A percentile compares a stretch with the other conserved stretches of the same genome.
Evolutionary conservation across 2,797 vertebrate species (phyloP).

Genomic region (Cossypha dichroa): DNA sequence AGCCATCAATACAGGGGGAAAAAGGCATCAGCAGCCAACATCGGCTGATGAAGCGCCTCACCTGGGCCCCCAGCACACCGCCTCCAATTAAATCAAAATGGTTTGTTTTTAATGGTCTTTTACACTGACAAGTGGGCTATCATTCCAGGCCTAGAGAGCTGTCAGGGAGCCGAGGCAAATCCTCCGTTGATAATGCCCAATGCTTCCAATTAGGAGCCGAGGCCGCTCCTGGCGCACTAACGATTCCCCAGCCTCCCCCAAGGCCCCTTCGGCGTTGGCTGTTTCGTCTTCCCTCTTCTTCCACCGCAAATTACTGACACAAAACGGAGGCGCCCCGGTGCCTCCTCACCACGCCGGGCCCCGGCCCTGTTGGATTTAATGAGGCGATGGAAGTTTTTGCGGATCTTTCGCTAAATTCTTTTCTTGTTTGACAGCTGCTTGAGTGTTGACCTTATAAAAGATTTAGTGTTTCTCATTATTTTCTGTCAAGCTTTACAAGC

Average conservation of each 20-base stretch:
- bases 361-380: constrained; percentile 98
- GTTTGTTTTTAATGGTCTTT: constrained; percentile 99
- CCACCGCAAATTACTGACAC: constrained; percentile 98
- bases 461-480: constrained; percentile 99
- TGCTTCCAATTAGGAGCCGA: constrained; percentile 98
- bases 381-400: constrained; percentile 97
- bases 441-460: constrained; percentile 99
- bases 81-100: constrained; percentile 99
- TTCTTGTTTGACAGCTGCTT: constrained; percentile 99
- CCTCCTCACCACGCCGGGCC: constrained; percentile 82
- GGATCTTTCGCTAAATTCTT: constrained; percentile 95
- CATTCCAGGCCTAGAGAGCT: constrained; percentile 96
- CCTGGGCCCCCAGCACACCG: constrained; percentile 82
- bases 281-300: constrained; percentile 80
- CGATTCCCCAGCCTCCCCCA: constrained; percentile 87
- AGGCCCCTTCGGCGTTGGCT: constrained; percentile 79
- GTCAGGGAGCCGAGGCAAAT: constrained; percentile 96
- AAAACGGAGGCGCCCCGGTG: constrained; percentile 89
- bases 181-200: constrained; percentile 99
- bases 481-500: constrained; percentile 96
- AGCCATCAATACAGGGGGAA: constrained; percentile 58
- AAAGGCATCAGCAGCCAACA: constrained; percentile 58
- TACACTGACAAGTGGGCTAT: constrained; percentile 99
- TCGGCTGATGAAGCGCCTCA: constrained; percentile 76
- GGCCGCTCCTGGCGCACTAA: constrained; percentile 93